phyloP scores from a whole-genome alignment of 53 echinoderm and acorn worm species.

The Holothuria leucospilota region DNA sequence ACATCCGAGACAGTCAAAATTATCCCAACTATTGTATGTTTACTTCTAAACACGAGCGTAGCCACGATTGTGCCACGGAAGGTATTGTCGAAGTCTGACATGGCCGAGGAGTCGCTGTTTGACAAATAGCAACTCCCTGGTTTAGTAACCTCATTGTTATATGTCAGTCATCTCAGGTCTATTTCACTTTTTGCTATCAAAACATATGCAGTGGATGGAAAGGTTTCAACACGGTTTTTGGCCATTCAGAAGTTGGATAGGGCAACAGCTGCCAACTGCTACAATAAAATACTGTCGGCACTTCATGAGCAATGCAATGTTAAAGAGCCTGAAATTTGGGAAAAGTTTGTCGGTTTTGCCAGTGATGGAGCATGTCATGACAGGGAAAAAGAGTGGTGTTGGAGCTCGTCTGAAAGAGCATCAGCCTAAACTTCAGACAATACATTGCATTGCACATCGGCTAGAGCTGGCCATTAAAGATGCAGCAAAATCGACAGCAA shows the following conservation, averaged over 20 bases:
- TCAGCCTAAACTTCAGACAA: conserved; percentile 51
- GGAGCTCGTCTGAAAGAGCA: conserved; percentile 58
- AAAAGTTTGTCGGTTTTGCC: conserved; percentile 74
- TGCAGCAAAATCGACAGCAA: conserved; percentile 49
- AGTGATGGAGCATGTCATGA: conserved; percentile 76
- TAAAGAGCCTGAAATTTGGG: background rate
- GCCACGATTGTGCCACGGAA: no score
- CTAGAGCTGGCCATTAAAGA: conserved; percentile 77
- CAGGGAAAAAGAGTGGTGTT: conserved; percentile 71
- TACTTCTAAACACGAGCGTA: no score
- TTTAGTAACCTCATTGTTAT: background rate
- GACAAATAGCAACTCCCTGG: no score
- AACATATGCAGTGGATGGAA: background rate
- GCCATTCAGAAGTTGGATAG: background rate
- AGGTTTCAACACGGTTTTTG: background rate
- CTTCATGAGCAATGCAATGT: conserved; percentile 12
- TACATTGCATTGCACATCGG: conserved; percentile 73
- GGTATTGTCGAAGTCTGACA: no score
- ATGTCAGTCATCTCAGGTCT: conserved; percentile 5
- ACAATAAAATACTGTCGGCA: conserved; percentile 13
- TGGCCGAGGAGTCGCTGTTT: no score
- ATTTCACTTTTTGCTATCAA: background rate
- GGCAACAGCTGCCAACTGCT: conserved; percentile 21
- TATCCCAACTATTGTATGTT: no score
- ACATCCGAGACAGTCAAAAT: no score